phyloP scores from a whole-genome alignment of 2,797 vertebrate genomes.

The Sciurus carolinensis region DNA sequence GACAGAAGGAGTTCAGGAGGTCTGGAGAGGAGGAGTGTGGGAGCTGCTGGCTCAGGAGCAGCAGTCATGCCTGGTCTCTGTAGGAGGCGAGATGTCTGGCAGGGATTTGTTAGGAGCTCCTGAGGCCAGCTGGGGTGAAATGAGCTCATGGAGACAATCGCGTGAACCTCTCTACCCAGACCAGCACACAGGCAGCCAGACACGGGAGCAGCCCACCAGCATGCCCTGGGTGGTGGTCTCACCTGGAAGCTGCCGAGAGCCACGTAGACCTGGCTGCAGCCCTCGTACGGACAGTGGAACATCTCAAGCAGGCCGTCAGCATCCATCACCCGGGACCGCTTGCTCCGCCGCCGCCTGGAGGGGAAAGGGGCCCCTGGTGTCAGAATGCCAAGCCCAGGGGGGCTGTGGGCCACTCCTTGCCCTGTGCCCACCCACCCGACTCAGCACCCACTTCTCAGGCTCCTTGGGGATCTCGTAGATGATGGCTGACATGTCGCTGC shows the following conservation, averaged over 20 bases:
- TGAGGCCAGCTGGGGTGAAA: background rate
- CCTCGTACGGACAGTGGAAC: conserved; percentile 95
- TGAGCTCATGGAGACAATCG: background rate
- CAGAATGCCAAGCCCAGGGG: background rate
- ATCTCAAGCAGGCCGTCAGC: conserved; percentile 95
- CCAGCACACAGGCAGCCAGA: background rate
- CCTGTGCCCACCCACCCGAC: background rate
- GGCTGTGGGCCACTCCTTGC: background rate
- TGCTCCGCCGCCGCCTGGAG: conserved; percentile 91
- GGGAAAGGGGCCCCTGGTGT: background rate
- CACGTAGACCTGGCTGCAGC: conserved; percentile 95
- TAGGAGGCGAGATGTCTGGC: background rate
- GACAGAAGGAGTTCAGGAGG: background rate
- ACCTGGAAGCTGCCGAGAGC: conserved; percentile 97
- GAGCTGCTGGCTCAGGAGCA: background rate
- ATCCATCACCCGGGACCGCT: conserved; percentile 92
- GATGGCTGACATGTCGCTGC: conserved; percentile 84
- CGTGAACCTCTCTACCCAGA: background rate
- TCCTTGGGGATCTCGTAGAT: conserved; percentile 89
- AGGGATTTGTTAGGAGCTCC: background rate
- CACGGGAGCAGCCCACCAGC: background rate
- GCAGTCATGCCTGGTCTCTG: background rate
- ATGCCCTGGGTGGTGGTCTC: background rate
- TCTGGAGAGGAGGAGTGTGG: background rate
- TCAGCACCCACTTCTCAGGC: conserved; percentile 84